A percentile compares a stretch with the other conserved stretches of the same genome.
phyloP scores from a whole-genome alignment of 1,140 invertebrate genomes.

The Spodoptera litura region DNA sequence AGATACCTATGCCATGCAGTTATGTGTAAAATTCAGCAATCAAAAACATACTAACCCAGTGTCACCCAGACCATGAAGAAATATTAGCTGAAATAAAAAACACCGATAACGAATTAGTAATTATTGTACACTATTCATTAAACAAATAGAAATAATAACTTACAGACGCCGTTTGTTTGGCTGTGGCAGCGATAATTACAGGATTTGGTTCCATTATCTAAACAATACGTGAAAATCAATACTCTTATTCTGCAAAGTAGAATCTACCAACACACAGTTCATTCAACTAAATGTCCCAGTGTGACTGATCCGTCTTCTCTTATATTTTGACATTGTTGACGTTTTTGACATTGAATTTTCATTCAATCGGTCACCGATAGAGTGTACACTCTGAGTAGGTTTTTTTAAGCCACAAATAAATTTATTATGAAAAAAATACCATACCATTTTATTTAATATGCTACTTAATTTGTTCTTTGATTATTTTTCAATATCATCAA shows the following conservation, averaged over 20 bases:
- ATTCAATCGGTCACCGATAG: too few relatives aligned
- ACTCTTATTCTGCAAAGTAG: conserved; percentile 46
- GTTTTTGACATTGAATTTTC: not conserved
- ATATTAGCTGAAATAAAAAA: conserved; percentile 88
- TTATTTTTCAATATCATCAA: too few relatives aligned
- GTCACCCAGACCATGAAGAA: conserved; percentile 90
- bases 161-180: conserved; percentile 93
- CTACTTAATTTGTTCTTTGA: too few relatives aligned
- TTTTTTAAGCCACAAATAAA: too few relatives aligned
- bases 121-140: conserved; percentile 26
- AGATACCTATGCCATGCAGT: not conserved
- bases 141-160: conserved; percentile 71
- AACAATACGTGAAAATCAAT: conserved; percentile 70
- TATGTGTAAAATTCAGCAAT: conserved; percentile 3
- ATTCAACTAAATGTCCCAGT: conserved; percentile 12
- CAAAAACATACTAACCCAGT: conserved; percentile 87
- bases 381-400: too few relatives aligned
- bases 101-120: conserved; percentile 20
- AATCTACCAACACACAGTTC: not conserved
- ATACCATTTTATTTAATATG: too few relatives aligned
- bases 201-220: conserved; percentile 87
- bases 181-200: conserved; percentile 91
- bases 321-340: conserved; percentile 4
- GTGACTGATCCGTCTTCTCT: not conserved
- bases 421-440: too few relatives aligned